These are phyloP conservation scores for Tachypleus tridentatus DNA, from an alignment of 1,140 invertebrate genomes.

Conservation along the genomic window DNA sequence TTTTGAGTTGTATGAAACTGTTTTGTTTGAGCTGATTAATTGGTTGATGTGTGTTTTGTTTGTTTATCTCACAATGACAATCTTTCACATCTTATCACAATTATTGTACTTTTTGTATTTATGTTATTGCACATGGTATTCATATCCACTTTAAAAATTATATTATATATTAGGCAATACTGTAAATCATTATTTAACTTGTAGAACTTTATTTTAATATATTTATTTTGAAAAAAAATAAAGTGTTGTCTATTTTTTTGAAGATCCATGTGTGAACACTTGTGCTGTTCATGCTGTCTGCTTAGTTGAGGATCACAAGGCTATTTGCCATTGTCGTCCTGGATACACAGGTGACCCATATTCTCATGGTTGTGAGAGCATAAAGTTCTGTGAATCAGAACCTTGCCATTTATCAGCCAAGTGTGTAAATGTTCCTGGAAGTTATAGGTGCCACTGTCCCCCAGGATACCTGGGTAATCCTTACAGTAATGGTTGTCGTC, in stretches of 20 bases:
- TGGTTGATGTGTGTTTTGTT: too few species aligned
- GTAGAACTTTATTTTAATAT: too few species aligned
- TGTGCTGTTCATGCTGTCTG: constrained; percentile 80
- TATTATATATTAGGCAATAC: too few species aligned
- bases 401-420: constrained; percentile 66
- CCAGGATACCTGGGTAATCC: constrained; percentile 62
- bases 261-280: constrained; percentile 42
- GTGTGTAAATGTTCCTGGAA: constrained; percentile 50
- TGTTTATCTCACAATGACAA: too few species aligned
- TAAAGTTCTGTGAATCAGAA: constrained; percentile 49
- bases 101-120: too few species aligned
- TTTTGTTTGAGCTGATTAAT: too few species aligned
- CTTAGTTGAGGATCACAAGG: constrained; percentile 62
- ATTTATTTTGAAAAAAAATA: too few species aligned
- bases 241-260: constrained; percentile 20
- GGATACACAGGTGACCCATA: constrained; percentile 37
- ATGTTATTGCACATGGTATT: too few species aligned
- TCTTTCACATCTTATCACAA: too few species aligned
- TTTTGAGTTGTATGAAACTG: too few species aligned
- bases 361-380: constrained; percentile 38
- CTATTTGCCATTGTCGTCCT: constrained; percentile 57
- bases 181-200: too few species aligned
- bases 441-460: constrained; percentile 61
- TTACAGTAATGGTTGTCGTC: constrained; percentile 49
- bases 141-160: too few species aligned